Evolutionary conservation across 1,140 invertebrate species (phyloP).

Genomic region (Geopemphigus sp.): DNA sequence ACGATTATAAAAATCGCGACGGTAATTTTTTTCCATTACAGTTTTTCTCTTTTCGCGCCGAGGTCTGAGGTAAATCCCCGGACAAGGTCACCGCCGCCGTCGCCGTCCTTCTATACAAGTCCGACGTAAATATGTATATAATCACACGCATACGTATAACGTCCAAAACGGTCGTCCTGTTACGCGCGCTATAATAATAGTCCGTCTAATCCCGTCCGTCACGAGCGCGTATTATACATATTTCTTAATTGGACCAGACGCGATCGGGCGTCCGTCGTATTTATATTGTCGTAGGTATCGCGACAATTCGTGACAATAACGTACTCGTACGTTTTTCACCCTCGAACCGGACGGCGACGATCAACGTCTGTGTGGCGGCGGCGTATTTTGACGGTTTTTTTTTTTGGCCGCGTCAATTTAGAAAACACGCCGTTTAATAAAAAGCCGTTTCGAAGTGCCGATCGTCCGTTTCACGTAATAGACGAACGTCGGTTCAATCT

Average conservation of each 20-base stretch:
- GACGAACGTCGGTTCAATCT: no score
- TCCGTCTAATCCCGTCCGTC: background rate
- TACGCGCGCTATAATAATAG: background rate
- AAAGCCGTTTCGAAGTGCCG: no score
- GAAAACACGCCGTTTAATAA: no score
- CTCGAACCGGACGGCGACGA: no score
- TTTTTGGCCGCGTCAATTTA: no score
- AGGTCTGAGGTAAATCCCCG: slow-evolving; percentile 14
- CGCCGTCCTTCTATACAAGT: slow-evolving; percentile 6
- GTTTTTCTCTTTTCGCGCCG: slow-evolving; percentile 8
- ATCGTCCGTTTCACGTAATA: no score
- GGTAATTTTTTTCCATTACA: background rate
- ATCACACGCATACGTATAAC: background rate
- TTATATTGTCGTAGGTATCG: no score
- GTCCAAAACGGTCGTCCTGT: background rate
- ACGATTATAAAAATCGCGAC: background rate
- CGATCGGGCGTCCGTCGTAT: background rate
- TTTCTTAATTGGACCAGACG: slow-evolving; percentile 1
- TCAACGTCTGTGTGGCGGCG: no score
- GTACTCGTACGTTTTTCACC: no score
- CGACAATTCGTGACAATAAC: no score
- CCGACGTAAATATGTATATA: background rate
- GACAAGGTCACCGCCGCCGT: slow-evolving; percentile 11
- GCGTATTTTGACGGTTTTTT: no score
- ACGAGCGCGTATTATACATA: no score